Evolutionary conservation across 2,113 vertebrate species (phyloP), one percentile per base, ranked within the genome.

Genomic region (Chascanopsetta lugubris): DNA sequence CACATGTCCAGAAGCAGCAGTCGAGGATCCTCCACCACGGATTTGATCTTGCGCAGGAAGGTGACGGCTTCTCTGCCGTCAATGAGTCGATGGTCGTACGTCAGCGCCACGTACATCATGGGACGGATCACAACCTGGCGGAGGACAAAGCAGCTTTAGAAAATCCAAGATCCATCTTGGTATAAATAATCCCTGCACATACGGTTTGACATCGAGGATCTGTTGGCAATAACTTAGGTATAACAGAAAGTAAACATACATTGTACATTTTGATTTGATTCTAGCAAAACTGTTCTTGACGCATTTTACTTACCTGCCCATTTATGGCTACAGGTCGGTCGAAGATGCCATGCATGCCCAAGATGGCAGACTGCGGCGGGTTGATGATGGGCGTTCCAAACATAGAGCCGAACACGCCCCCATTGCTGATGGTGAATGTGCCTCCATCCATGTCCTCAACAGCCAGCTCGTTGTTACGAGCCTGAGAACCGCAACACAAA

Each of bases 381-480:
- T 98, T 98, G 88, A 98, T 97, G 79, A 98, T 98, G 63, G 96
- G 96, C 0, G 97, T 98, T 27, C 97, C 96, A 42, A 98, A 97
- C 58, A 98, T 78, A 0, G 97, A 98, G 58, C 96, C 97, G 6
- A 98, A 99, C 79, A 98, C 96, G 0, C 97, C 96, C 1, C 97
- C 96, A 0, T 98, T 98, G 72, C 96, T 98, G 81, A 98, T 96
- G 56, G 96, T 99, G 84, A 99, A 99, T 42, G 96, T 99, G 24
- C 97, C 97, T 0, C 97, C 96, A 13, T 98, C 97, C 96, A 98
- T 98, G 71, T 99, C 96, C 84, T 98, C 96, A 60, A 98, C 94
- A 17, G 96, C 94, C 34, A 99, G 91, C 62, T 98, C 95, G 4
- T 96, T 98, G 63, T 96, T 97, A 57, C 97, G 92, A 24, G 97